Evolutionary conservation across 2,113 vertebrate genomes (phyloP).

Genomic region (Calypte anna): DNA sequence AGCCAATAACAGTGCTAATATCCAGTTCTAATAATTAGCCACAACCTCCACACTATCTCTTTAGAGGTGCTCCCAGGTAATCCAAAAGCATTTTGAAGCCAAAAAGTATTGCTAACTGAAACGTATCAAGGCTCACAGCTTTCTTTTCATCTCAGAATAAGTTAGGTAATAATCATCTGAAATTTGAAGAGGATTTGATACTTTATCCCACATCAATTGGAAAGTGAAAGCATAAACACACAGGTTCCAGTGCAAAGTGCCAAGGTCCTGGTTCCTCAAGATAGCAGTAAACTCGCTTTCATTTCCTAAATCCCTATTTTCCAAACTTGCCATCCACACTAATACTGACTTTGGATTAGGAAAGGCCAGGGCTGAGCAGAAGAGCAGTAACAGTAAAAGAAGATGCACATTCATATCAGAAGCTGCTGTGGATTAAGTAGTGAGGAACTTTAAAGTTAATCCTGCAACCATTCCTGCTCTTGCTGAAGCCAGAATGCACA

Average conservation of each 20-base stretch:
- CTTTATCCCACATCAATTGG: not conserved
- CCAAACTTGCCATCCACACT: not conserved
- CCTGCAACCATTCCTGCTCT: not conserved
- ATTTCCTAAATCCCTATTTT: not conserved
- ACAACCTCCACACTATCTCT: not conserved
- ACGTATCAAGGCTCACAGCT: slow-evolving; percentile 46
- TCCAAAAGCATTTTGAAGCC: not conserved
- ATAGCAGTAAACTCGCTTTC: not conserved
- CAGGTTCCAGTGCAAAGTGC: not conserved
- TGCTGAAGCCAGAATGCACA: not conserved
- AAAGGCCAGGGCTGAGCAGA: not conserved
- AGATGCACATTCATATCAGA: not conserved
- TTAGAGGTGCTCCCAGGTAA: slow-evolving; percentile 11
- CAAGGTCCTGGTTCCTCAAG: not conserved
- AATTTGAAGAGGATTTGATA: not conserved
- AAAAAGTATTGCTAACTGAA: slow-evolving; percentile 34
- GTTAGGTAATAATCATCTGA: slow-evolving; percentile 1
- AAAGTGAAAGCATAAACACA: not conserved
- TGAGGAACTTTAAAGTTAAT: not conserved
- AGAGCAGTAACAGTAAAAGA: not conserved
- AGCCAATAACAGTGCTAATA: not conserved
- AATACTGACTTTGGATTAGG: not conserved
- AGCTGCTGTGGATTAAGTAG: not conserved
- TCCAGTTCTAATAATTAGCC: not conserved
- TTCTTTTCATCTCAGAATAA: slow-evolving; percentile 23